Conservation (phyloP, 2,113 vertebrate genomes). For the Uria aalge region DNA sequence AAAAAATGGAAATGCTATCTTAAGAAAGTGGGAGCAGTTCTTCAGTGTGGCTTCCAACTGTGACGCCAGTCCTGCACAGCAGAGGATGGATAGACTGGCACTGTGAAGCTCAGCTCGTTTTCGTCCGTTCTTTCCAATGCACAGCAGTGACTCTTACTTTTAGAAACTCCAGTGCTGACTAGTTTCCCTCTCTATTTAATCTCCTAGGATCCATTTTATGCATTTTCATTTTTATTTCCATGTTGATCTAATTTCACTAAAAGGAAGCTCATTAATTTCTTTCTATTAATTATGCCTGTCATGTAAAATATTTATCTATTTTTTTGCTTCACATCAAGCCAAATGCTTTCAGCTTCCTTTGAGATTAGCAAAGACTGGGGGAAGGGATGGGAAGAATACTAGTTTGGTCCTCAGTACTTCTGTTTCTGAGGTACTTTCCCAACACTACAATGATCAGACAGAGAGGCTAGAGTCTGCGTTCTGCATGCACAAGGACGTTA, state of each 20-base stretch:
- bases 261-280: conserved; percentile 29
- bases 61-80: conserved; percentile 38
- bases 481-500: background rate
- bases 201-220: conserved; percentile 3
- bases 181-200: conserved; percentile 14
- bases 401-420: background rate
- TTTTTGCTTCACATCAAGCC: background rate
- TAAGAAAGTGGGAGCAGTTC: conserved; percentile 26
- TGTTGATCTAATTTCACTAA: background rate
- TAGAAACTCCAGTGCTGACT: background rate
- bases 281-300: conserved; percentile 27
- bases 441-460: background rate
- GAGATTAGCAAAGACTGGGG: background rate
- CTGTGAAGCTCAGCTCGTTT: background rate
- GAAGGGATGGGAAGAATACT: background rate
- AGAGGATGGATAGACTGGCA: background rate
- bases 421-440: background rate
- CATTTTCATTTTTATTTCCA: background rate
- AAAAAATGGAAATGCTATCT: conserved; percentile 59
- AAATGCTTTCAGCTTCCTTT: background rate
- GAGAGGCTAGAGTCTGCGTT: background rate
- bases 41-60: conserved; percentile 34
- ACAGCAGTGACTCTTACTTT: conserved; percentile 1
- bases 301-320: background rate
- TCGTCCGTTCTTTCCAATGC: background rate